Conservation (phyloP, 2,113 vertebrate species). For the Ondatra zibethicus region DNA sequence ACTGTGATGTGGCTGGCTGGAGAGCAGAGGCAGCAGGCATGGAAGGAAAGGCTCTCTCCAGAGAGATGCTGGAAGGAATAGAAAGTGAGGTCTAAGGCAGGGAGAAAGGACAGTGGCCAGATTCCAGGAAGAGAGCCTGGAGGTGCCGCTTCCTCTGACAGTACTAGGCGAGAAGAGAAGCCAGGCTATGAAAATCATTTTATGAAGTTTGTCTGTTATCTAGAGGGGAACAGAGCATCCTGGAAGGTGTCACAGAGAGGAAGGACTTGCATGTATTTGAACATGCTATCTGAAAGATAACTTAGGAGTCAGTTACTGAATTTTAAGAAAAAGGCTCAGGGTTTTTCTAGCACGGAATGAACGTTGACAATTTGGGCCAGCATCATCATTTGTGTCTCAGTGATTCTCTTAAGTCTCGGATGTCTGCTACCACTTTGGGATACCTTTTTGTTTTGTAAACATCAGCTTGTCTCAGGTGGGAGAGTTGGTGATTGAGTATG, state of each 20-base stretch:
- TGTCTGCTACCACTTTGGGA: neutral
- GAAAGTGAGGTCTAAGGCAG: neutral
- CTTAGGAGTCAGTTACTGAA: neutral
- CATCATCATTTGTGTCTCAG: neutral
- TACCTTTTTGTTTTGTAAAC: neutral
- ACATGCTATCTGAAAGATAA: neutral
- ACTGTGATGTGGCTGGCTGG: rapidly evolving
- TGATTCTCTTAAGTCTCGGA: neutral
- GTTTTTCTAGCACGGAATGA: neutral
- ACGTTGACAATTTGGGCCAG: neutral
- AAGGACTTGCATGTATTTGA: neutral
- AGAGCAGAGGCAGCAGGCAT: rapidly evolving
- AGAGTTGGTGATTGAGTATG: neutral
- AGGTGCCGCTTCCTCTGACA: neutral
- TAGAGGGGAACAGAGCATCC: too few species aligned
- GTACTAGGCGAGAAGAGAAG: neutral
- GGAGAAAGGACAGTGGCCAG: too few species aligned
- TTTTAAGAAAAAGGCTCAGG: neutral
- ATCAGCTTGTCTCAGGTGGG: neutral
- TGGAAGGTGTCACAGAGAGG: neutral
- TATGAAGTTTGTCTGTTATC: too few species aligned
- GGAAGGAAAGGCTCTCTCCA: neutral
- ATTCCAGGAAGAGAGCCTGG: neutral
- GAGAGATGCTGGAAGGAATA: too few species aligned
- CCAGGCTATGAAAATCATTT: too few species aligned